Percentiles rank a stretch among this genome's conserved stretches.
phyloP scores from a whole-genome alignment of 2,113 vertebrate genomes.

The Lichenostomus cassidix region DNA sequence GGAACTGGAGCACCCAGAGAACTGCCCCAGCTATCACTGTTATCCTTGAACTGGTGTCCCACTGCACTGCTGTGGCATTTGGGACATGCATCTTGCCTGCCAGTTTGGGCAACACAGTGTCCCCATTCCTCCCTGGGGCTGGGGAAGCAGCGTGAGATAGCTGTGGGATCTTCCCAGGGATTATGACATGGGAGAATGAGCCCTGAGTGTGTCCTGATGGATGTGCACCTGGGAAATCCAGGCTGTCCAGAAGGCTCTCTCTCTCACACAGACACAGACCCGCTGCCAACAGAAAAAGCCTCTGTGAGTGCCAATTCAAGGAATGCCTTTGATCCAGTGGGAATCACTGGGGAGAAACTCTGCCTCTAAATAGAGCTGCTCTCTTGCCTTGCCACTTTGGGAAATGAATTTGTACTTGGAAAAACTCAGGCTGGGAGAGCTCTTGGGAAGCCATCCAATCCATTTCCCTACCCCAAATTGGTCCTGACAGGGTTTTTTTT shows the following conservation, averaged over 20 bases:
- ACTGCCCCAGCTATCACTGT: background rate
- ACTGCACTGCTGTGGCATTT: background rate
- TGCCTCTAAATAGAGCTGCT: constrained; percentile 25
- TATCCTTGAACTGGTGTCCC: background rate
- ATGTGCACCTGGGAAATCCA: background rate
- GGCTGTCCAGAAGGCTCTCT: background rate
- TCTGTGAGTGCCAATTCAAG: background rate
- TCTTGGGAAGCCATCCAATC: constrained; percentile 47
- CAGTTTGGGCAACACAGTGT: background rate
- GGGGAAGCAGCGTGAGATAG: background rate
- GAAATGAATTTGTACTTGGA: constrained; percentile 53
- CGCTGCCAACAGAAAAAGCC: constrained; percentile 14
- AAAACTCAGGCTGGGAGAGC: constrained; percentile 34
- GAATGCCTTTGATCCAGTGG: constrained; percentile 35
- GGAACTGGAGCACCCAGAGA: background rate
- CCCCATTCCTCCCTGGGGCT: background rate
- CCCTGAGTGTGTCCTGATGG: background rate
- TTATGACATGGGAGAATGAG: background rate
- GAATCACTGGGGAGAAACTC: constrained; percentile 16
- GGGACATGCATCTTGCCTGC: background rate
- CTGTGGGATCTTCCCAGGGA: background rate
- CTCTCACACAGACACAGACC: background rate
- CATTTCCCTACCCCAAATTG: constrained; percentile 34
- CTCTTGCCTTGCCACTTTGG: constrained; percentile 52
- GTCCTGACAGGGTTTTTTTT: constrained; percentile 36